phyloP scores from a whole-genome alignment of 2,797 vertebrate species.

The Gymnothorax reevesii region DNA sequence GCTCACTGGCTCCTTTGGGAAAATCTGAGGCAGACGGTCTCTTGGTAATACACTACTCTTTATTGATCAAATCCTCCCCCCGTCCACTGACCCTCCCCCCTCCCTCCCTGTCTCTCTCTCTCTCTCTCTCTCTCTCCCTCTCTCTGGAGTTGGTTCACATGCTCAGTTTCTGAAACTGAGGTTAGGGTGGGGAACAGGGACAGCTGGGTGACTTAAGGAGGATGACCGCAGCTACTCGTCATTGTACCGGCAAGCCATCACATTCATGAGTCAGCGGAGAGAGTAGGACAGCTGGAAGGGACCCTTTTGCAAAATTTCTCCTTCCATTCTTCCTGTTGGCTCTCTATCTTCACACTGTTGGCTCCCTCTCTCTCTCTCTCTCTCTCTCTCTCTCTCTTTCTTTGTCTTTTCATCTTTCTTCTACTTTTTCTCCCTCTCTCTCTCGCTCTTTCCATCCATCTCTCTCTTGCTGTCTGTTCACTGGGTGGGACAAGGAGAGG shows the following conservation, averaged over 20 bases:
- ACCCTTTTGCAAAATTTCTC: neutral
- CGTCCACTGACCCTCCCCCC: neutral
- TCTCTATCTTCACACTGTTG: neutral
- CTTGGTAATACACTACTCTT: neutral
- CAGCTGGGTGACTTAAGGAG: neutral
- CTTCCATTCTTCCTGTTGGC: neutral
- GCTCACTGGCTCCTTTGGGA: neutral
- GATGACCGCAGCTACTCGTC: neutral
- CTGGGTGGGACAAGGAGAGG: neutral
- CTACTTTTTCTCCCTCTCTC: neutral
- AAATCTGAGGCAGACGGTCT: neutral
- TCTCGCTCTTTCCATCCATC: neutral
- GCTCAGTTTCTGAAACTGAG: neutral
- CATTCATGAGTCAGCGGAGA: constrained; percentile 12
- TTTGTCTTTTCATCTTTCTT: too few relatives aligned
- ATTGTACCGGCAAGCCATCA: neutral
- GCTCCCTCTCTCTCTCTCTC: neutral
- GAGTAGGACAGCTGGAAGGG: neutral
- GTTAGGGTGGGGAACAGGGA: neutral
- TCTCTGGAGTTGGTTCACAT: neutral
- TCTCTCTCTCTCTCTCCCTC: neutral
- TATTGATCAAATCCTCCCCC: neutral
- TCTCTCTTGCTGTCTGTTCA: constrained; percentile 4
- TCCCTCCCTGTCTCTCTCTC: neutral
- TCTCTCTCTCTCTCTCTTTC: neutral